These are phyloP conservation scores for Tiliacea aurago DNA, from an alignment of 2,888 invertebrate species.

Conservation along the genomic window DNA sequence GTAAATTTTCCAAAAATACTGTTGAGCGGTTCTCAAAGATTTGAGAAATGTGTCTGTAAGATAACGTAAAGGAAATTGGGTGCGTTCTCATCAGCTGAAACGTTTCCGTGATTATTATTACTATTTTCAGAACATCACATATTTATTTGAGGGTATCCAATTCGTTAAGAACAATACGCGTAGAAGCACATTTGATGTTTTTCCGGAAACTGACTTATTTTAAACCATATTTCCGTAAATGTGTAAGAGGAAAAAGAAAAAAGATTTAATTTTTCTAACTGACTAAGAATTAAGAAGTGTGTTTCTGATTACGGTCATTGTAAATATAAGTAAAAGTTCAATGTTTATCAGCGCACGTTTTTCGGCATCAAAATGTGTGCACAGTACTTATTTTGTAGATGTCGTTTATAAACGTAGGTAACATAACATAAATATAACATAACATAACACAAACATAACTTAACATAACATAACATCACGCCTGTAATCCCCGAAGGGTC, in stretches of 20 bases:
- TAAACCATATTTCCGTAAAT: neutral
- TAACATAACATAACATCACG: too few species aligned
- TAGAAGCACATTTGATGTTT: neutral
- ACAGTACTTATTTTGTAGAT: neutral
- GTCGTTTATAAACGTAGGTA: neutral
- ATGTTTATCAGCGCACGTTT: neutral
- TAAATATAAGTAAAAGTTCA: neutral
- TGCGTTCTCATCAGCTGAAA: neutral
- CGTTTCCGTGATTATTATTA: neutral
- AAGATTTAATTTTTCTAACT: neutral
- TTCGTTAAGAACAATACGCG: neutral
- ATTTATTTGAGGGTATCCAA: neutral
- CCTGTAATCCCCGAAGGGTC: too few species aligned
- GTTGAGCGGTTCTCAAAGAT: slow-evolving; percentile 12
- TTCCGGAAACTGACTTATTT: neutral
- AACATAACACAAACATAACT: too few species aligned
- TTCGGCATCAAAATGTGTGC: neutral
- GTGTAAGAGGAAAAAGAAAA: neutral
- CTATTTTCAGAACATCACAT: neutral
- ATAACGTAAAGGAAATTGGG: neutral
- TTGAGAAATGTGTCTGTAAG: neutral
- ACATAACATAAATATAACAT: too few species aligned
- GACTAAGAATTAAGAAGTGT: neutral
- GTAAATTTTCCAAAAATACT: neutral
- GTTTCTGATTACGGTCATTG: neutral